Evolutionary conservation across 2,113 vertebrate genomes (phyloP).

Genomic region (Eretmodus cyanostictus): DNA sequence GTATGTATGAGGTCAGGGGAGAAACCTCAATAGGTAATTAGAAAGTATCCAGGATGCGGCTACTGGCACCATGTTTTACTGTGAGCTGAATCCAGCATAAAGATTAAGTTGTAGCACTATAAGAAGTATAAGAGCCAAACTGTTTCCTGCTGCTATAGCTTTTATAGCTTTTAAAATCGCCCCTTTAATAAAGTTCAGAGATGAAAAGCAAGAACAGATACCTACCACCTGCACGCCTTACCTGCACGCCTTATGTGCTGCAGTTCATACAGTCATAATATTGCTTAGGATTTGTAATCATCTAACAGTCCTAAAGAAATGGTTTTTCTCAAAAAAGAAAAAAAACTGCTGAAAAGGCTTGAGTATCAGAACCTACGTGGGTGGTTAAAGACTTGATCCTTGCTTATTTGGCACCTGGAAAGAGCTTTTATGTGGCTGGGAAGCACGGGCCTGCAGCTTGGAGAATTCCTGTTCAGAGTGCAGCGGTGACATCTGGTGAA

Average conservation of each 20-base stretch:
- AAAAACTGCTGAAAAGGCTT: not conserved
- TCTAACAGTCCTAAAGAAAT: not conserved
- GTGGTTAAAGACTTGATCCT: slow-evolving; percentile 40
- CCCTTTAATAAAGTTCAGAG: not conserved
- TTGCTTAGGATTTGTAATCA: not conserved
- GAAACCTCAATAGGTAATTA: not conserved
- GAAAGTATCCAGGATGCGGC: not conserved
- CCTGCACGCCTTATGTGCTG: not conserved
- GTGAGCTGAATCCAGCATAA: not conserved
- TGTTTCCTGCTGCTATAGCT: not conserved
- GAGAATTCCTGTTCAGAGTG: slow-evolving; percentile 40
- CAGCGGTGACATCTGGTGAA: slow-evolving; percentile 59
- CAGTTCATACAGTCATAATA: not conserved
- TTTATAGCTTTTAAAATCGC: not conserved
- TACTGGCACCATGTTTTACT: not conserved
- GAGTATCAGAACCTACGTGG: not conserved
- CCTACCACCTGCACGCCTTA: not conserved
- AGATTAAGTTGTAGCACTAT: not conserved
- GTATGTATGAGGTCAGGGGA: not conserved
- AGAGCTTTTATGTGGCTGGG: slow-evolving; percentile 40
- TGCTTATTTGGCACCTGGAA: slow-evolving; percentile 37
- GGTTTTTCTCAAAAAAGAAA: not conserved
- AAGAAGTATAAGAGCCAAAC: not conserved
- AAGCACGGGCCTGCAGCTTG: not conserved
- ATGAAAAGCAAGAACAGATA: not conserved